Evolutionary conservation across 2,113 vertebrate species (phyloP), one percentile per base, ranked within the genome.

Genomic region (Oriolus oriolus): DNA sequence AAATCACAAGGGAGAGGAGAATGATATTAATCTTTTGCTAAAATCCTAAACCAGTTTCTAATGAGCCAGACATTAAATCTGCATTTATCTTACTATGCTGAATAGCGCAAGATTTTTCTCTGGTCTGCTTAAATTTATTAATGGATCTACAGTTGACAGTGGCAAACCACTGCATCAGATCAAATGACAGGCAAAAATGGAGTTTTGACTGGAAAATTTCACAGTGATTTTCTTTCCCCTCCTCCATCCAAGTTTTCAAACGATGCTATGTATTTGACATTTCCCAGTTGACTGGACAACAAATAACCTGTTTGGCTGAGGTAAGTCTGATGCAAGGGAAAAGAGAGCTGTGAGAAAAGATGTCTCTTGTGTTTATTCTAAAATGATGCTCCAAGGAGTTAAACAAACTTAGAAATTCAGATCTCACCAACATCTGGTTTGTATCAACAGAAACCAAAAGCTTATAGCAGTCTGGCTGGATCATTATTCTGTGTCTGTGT

Each of bases 371-470:
- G 54, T 95, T 94, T 96, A 39, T 52, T 90, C 89, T 87, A 87
- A 76, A 97, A 60, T 4, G 9, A 95, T 95, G 73, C 87, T 97
- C 83, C 83, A 77, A 93, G 93, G 92, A 96, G 50, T 90, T 95
- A 80, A 94, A 68, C 52, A 90, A 94, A 61, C 84, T 91, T 84
- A 95, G 90, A 96, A 96, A 83, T 45, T 60, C 57, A 79, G 33
- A 57, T 87, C 56, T 69, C 2, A 6, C 31, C 71, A 87, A 89
- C 93, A 92, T 95, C 95, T 96, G 88, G 90, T 97, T 96, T 90
- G 27, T 53, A 88, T 95, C n/a, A 57, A 79, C 66, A 95, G 90
- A 93, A 93, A 52, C 76, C 78, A 75, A 69, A 95, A 70, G n/a
- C 64, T 87, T 64, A 81, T 14, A 83, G 44, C 27, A 63, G 82